These are phyloP conservation scores for Platichthys flesus DNA, from an alignment of 2,113 vertebrate species.

Conservation along the genomic window DNA sequence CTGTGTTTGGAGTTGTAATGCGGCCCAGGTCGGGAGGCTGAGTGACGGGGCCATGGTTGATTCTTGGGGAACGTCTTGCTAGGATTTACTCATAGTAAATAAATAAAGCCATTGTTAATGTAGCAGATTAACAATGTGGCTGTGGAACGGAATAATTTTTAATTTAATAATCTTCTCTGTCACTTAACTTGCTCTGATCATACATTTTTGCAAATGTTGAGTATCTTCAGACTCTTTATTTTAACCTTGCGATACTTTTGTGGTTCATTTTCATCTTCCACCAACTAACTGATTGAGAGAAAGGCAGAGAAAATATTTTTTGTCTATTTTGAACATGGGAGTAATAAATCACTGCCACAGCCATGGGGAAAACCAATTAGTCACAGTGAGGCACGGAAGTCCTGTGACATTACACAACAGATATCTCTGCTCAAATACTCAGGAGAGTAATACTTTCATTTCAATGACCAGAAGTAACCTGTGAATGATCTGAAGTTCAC, in stretches of 20 bases:
- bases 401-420: neutral
- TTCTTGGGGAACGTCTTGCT: conserved; percentile 13
- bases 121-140: neutral
- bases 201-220: no score
- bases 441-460: conserved; percentile 6
- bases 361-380: conserved; percentile 12
- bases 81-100: neutral
- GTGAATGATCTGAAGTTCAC: neutral
- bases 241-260: neutral
- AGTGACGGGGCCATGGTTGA: conserved; percentile 36
- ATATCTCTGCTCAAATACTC: conserved; percentile 17
- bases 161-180: no score
- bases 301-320: neutral
- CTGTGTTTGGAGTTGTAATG: conserved; percentile 76
- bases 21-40: conserved; percentile 60
- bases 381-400: conserved; percentile 14
- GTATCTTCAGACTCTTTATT: neutral
- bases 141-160: no score
- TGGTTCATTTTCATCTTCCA: neutral
- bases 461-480: neutral
- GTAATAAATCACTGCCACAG: conserved; percentile 21
- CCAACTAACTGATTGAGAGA: conserved; percentile 9
- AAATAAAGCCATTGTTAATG: conserved; percentile 24
- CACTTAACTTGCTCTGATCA: no score
- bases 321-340: conserved; percentile 3